A percentile compares a stretch with the other conserved stretches of the same genome.
Evolutionary conservation across 2,113 vertebrate genomes (phyloP).

Genomic region (Thunnus maccoyii): DNA sequence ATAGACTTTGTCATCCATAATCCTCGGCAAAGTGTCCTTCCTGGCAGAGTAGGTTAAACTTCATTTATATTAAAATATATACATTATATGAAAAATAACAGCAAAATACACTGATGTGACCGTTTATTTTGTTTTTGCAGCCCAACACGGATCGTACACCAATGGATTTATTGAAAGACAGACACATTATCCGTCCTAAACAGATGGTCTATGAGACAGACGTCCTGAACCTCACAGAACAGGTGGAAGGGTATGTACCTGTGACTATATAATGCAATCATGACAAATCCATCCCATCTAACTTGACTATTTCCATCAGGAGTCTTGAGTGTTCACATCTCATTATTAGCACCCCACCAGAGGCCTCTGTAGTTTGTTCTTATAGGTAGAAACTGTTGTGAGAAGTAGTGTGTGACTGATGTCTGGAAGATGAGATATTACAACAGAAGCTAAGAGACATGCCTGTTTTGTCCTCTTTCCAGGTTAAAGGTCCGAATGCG

Average conservation of each 20-base stretch:
- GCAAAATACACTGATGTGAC: neutral
- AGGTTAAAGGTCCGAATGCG: constrained; percentile 78
- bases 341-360: too few species aligned
- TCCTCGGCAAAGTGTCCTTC: constrained; percentile 90
- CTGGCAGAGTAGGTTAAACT: constrained; percentile 84
- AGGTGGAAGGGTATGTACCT: constrained; percentile 86
- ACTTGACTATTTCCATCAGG: too few species aligned
- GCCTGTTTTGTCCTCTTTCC: neutral
- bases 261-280: too few species aligned
- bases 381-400: too few species aligned
- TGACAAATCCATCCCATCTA: too few species aligned
- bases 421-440: neutral
- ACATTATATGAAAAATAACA: too few species aligned
- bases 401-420: neutral
- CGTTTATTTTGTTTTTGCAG: constrained; percentile 22
- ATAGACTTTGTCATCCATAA: constrained; percentile 92
- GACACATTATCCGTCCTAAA: constrained; percentile 88
- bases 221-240: constrained; percentile 83
- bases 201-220: constrained; percentile 90
- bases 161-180: constrained; percentile 86
- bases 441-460: neutral
- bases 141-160: constrained; percentile 70
- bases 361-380: too few species aligned
- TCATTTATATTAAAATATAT: neutral
- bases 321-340: too few species aligned